A percentile compares a stretch with the other conserved stretches of the same genome.
Conservation (phyloP, 1,140 invertebrate species). For the Formica selysi region DNA sequence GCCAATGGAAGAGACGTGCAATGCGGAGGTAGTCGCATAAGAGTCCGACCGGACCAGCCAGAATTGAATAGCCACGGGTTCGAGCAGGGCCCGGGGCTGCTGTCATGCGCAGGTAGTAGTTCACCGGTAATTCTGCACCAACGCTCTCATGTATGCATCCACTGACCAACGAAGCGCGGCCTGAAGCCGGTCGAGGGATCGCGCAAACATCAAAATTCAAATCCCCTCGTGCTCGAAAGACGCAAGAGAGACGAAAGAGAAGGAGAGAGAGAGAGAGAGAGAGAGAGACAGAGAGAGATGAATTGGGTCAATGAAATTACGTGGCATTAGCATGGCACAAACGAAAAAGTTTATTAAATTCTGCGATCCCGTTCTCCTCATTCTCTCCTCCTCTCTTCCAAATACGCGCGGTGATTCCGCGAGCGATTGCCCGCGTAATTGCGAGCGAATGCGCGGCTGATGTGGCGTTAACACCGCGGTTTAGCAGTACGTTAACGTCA, state of each 20-base stretch:
- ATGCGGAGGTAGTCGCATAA: constrained; percentile 54
- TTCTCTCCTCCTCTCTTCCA: too few relatives aligned
- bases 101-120: constrained; percentile 66
- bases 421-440: constrained; percentile 46
- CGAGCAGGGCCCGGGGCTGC: constrained; percentile 47
- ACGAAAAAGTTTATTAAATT: constrained; percentile 59
- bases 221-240: constrained; percentile 8
- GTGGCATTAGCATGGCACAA: not conserved
- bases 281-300: too few relatives aligned
- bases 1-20: constrained; percentile 34
- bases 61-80: constrained; percentile 70
- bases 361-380: constrained; percentile 17
- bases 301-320: constrained; percentile 23
- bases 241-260: not conserved
- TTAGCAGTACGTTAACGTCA: constrained; percentile 30
- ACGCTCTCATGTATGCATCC: constrained; percentile 27
- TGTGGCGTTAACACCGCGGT: not conserved
- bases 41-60: constrained; percentile 54
- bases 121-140: constrained; percentile 22
- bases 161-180: not conserved
- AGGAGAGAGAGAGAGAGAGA: too few relatives aligned
- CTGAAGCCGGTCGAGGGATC: not conserved
- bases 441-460: not conserved
- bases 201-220: constrained; percentile 45
- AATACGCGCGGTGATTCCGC: constrained; percentile 37